Evolutionary conservation across 1,140 invertebrate genomes (phyloP), one percentile per base, ranked within the genome.

Genomic region (Ostrea edulis): DNA sequence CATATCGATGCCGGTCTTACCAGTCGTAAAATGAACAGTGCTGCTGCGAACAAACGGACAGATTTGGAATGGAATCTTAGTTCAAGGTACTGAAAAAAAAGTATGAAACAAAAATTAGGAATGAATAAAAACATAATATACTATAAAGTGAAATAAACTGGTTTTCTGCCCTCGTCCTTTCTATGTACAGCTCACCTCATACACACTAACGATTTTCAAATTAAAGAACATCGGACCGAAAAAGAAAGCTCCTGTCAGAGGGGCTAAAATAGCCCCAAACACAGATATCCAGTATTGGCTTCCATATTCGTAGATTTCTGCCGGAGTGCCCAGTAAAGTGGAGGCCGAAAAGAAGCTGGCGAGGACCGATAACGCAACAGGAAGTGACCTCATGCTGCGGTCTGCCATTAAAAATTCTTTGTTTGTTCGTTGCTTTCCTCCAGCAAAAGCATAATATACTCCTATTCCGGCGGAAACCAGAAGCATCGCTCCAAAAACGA

Each of bases 261-360:
- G 91, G 11, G 92, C 91, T n/a, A 92, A 35, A 4, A 92, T 88
- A 9, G 92, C 92, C 0, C 91, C 91, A 52, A 91, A 89, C 0
- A 91, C 90, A 20, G 89, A 91, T 25, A 93, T 90, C 90, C 91
- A 92, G 87, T 94, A 94, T 86, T 92, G 91, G 2, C 90, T 92
- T 14, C 94, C 94, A 86, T 90, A 92, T 71, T 89, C 77, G 54
- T 94, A 94, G 17, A 94, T 92, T 88, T 94, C 94, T 17, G 90
- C 91, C 9, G 94, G 92, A 54, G 92, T 93, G 51, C 92, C 93
- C 12, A 93, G 88, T 55, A 93, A 96, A 5, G 97, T 98, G 55
- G 98, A 97, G 68, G 97, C 98, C 0, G 97, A 98, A 93, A 98
- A 97, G 93, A 98, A 98, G 95, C 97, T 97, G 95, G 94, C 92